These are phyloP conservation scores for Mirza zaza DNA, from an alignment of 2,113 vertebrate species.

Conservation along the genomic window DNA sequence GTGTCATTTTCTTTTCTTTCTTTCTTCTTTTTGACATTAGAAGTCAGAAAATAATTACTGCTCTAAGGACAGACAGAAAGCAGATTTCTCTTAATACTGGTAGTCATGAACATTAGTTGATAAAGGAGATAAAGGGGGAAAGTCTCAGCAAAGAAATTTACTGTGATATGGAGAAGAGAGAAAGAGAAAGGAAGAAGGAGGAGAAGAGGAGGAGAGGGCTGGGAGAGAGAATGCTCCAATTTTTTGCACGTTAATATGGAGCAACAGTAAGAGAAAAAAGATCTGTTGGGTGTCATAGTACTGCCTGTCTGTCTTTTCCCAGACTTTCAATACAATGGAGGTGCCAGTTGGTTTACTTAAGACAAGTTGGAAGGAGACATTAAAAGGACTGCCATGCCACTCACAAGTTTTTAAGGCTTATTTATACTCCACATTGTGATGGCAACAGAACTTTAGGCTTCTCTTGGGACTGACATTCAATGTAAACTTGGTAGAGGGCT, in stretches of 20 bases:
- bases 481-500: conserved; percentile 18
- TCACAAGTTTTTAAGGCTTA: conserved; percentile 48
- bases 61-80: conserved; percentile 41
- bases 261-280: not conserved
- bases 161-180: not conserved
- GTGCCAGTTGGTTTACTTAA: conserved; percentile 54
- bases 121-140: not conserved
- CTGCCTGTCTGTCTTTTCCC: not conserved
- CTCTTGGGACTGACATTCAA: conserved; percentile 7
- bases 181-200: not conserved
- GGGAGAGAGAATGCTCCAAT: not conserved
- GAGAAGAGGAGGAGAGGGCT: too few relatives aligned
- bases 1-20: not conserved
- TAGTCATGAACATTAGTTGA: not conserved
- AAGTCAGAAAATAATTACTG: conserved; percentile 46
- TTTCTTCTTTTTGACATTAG: not conserved
- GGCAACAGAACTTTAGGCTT: conserved; percentile 40
- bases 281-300: not conserved
- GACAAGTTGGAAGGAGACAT: conserved; percentile 67
- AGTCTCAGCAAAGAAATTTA: conserved; percentile 1
- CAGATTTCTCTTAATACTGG: not conserved
- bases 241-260: not conserved
- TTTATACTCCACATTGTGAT: not conserved
- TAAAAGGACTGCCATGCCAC: conserved; percentile 10
- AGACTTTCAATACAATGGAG: conserved; percentile 30